Percentiles rank a stretch among this genome's conserved stretches.
These are phyloP conservation scores for Mohoua ochrocephala DNA, from an alignment of 2,113 vertebrate species.

Conservation along the genomic window DNA sequence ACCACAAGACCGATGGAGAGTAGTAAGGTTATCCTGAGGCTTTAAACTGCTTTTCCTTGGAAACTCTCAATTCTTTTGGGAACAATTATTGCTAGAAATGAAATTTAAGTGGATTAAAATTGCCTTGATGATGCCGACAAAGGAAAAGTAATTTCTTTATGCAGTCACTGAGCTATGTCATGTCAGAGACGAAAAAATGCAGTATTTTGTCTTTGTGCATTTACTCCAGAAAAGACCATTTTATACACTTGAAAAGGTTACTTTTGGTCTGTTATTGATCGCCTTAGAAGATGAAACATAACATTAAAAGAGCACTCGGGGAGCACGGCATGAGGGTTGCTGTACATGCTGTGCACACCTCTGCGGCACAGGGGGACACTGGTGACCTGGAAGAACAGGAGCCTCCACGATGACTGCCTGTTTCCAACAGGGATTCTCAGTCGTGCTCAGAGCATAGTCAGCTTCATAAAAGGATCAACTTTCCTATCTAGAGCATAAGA, in stretches of 20 bases:
- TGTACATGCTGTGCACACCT: neutral
- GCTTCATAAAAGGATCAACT: neutral
- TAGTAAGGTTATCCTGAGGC: neutral
- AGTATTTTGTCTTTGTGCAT: neutral
- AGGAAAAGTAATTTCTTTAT: neutral
- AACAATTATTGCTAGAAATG: neutral
- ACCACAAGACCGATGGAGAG: neutral
- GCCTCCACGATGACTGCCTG: neutral
- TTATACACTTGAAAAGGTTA: neutral
- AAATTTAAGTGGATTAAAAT: neutral
- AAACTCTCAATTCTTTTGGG: neutral
- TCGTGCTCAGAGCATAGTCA: neutral
- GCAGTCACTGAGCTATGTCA: neutral
- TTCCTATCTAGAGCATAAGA: neutral
- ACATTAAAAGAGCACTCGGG: neutral
- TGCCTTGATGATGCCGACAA: neutral
- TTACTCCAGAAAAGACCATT: neutral
- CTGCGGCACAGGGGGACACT: fast-evolving
- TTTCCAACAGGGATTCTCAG: neutral
- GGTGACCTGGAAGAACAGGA: neutral
- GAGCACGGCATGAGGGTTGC: fast-evolving
- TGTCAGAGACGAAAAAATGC: neutral
- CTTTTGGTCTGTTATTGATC: neutral
- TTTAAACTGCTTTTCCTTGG: neutral
- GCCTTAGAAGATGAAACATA: neutral